Evolutionary conservation across 92 coral and sea anemone genomes (phyloP), one percentile per base, ranked within the genome.

Genomic region (Heliopora coerulea): DNA sequence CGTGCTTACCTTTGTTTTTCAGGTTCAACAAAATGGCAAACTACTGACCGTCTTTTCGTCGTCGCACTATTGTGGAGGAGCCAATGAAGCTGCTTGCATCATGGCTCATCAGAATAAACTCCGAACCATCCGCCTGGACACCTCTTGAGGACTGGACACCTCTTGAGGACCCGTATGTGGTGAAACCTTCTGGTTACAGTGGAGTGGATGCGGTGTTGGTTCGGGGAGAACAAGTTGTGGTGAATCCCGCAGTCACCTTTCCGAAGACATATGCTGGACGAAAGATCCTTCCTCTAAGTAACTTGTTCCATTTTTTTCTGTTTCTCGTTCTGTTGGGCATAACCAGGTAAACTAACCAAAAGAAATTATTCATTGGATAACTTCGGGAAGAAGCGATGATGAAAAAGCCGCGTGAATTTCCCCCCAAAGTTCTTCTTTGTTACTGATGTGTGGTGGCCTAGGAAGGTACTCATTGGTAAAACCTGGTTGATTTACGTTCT

Each of bases 21-120:
- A 89, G 96, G 96, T 89, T 27, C 96, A 89, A 81, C 96, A 89
- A 69, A 84, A 89, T 50, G 96, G 96, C 12, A 84, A 79, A 66
- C 96, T 89, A 56, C 86, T 89, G 68, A 87, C 91, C 52, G 96
- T 89, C 30, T 89, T 89, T 73, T 89, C 96, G 60, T 89, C 96
- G 67, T 89, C 96, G 39, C 87, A 68, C 48, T 89, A 89, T 78
- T 89, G 96, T 40, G 96, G 96, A 44, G 96, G 96, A 35, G 89
- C 91, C 30, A 89, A 89, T 42, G 96, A 87, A 59, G 96, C 91
- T 12, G 96, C 91, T 20, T 89, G 96, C 65, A 89, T 89, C 56
- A 72, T 89, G 82, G 96, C 96, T 37, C 86, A 89, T 79, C 91
- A 83, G 49, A 86, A 84, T 79, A 87, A 61, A 72, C 87, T 89